Conservation (phyloP, 2,888 invertebrate species). For the Suillia variegata region DNA sequence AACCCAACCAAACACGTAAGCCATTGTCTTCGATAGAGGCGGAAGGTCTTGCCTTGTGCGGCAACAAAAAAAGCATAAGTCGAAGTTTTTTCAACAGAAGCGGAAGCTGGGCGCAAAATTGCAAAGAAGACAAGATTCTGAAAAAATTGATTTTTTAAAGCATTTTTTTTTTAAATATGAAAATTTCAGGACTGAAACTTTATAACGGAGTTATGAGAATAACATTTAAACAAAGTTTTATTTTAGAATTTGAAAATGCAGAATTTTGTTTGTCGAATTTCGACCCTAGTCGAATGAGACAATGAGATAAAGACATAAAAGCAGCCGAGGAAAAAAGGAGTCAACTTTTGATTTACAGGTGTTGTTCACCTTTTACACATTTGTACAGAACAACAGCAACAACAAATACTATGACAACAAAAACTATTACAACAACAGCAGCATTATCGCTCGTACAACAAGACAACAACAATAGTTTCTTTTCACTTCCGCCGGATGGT, state of each 20-base stretch:
- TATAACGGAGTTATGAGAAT: no score
- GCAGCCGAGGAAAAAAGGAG: conserved; percentile 4
- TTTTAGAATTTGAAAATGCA: no score
- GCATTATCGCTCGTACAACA: not conserved
- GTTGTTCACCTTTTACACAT: conserved; percentile 28
- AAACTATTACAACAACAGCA: not conserved
- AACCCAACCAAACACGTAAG: not conserved
- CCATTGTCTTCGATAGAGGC: conserved; percentile 14
- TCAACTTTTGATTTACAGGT: conserved; percentile 27
- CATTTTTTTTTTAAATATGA: no score
- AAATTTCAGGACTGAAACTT: no score
- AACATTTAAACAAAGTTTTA: no score
- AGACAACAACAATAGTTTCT: not conserved
- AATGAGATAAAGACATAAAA: not conserved
- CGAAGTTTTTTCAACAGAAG: no score
- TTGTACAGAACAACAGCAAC: conserved; percentile 10
- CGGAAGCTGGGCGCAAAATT: no score
- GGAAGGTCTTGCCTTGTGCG: not conserved
- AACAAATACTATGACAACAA: not conserved
- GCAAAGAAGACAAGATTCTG: no score
- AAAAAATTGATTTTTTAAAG: no score
- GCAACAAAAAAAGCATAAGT: not conserved
- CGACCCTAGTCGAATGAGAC: no score
- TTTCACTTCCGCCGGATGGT: not conserved
- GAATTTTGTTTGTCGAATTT: no score